Evolutionary conservation across 2,797 vertebrate genomes (phyloP), one percentile per base, ranked within the genome.

Genomic region (Sebastolobus altivelis): DNA sequence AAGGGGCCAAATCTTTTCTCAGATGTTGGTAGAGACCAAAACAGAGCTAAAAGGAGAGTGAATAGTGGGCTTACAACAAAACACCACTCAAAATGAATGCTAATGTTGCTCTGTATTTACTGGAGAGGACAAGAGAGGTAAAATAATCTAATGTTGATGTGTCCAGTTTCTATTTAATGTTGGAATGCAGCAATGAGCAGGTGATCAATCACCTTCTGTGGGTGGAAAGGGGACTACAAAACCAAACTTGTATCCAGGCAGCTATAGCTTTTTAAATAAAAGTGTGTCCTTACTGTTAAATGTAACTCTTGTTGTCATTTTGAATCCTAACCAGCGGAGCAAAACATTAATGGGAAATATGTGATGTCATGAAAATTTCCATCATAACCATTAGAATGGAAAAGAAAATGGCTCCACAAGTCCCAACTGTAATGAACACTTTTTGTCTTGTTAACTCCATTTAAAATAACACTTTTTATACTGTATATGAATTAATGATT

Each of bases 11-110:
- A 71, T 13, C 8, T 54, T 31, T 72, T 27, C 68, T 33, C 8
- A 13, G 9, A 27, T 35, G 6, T 22, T 37, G 20, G 35, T 63
- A 18, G 54, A 79, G 33, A 70, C n/a, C 33, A 59, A 59, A 82
- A 3, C 31, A 52, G n/a, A 60, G 54, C 16, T 20, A 11, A 67
- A 33, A 38, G 13, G 14, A 46, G 13, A 52, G 7, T 18, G 3
- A 65, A 14, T 27, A 27, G 4, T 29, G 16, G 11, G 3, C 3
- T 37, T 38, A 16, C 13, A 56, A 31, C 14, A 38, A 52, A 22
- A 13, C 33, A 22, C 20, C 6, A 8, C 25, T 27, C 1, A 46
- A 46, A 46, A 58, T 29, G 12, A 43, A 72, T 25, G 14, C 20
- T 61, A 14, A 20, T 61, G 9, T n/a, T 55, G 20, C 5, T 27